Evolutionary conservation across 2,113 vertebrate species (phyloP), one percentile per base, ranked within the genome.

Genomic region (Andinoacara biseriatus): DNA sequence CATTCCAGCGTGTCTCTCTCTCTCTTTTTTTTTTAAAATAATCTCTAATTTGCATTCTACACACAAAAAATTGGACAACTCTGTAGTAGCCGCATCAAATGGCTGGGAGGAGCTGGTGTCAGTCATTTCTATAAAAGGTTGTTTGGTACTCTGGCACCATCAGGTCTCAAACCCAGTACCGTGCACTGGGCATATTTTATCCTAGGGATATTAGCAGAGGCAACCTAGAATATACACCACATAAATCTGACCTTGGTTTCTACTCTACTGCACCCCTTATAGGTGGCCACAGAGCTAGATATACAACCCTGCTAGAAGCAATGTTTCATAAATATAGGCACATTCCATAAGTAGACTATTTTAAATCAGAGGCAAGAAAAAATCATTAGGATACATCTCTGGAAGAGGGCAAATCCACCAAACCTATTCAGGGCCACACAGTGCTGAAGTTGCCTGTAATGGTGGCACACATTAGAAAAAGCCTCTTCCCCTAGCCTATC

Each of bases 241-340:
- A 85, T 3, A 40, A 82, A 63, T 60, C n/a, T 58, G 20, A 33
- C 49, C 13, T 83, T 72, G 72, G 86, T 83, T 84, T 75, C 74
- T 83, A 72, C 59, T 72, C 54, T 56, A 29, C 33, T 79, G 74
- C 2, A 2, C 35, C 67, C 29, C 40, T 83, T 46, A 67, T 79
- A 67, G 59, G 24, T 82, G 58, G 76, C 17, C 80, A 77, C 7
- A 17, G 56, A 69, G 69, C 58, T 72, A 63, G 40, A 83, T n/a
- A 76, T 17, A 81, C 58, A 82, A 85, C 76, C 75, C 76, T 24
- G 22, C 81, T 87, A 52, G n/a, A 87, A 84, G 76, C 58, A 56
- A 80, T 59, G 26, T 74, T 60, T 86, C 29, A 78, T 90, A 78
- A 89, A 88, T 85, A 85, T 54, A 87, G 79, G 56, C 80, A 87